A percentile compares a stretch with the other conserved stretches of the same genome.
phyloP scores from a whole-genome alignment of 2,113 vertebrate genomes.

The Entelurus aequoreus region DNA sequence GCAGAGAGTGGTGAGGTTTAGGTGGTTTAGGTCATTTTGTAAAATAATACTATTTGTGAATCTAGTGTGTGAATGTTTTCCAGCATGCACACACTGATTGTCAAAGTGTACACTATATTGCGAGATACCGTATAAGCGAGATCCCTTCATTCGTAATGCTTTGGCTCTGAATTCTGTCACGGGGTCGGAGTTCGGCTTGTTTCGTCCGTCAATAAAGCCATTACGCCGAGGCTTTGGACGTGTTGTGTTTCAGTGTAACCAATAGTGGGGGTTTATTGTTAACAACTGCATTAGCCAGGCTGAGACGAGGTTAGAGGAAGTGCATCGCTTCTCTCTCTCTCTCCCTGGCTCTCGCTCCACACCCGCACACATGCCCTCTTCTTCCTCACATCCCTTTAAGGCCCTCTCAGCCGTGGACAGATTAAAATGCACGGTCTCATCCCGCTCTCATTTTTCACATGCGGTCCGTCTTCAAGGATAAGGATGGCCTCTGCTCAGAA shows the following conservation, averaged over 20 bases:
- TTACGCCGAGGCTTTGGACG: constrained; percentile 26
- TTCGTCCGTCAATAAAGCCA: constrained; percentile 40
- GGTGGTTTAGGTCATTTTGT: no score
- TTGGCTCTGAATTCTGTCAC: constrained; percentile 12
- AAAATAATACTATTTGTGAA: no score
- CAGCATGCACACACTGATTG: no score
- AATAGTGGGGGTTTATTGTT: constrained; percentile 43
- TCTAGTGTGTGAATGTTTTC: no score
- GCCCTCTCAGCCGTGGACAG: constrained; percentile 48
- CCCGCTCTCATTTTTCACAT: constrained; percentile 70
- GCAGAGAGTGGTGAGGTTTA: no score
- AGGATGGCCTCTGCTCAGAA: constrained; percentile 70
- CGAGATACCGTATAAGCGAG: not conserved
- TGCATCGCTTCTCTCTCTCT: constrained; percentile 13
- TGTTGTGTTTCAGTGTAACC: constrained; percentile 39
- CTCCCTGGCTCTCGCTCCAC: not conserved
- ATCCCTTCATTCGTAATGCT: constrained; percentile 15
- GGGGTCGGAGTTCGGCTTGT: constrained; percentile 29
- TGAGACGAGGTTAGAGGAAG: constrained; percentile 49
- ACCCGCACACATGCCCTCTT: constrained; percentile 3
- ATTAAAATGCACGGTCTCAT: constrained; percentile 68
- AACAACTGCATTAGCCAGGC: constrained; percentile 50
- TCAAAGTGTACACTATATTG: no score
- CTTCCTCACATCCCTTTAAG: constrained; percentile 6
- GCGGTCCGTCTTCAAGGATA: constrained; percentile 66